phyloP scores from a whole-genome alignment of 2,888 invertebrate species.

The Eilema griseolum region DNA sequence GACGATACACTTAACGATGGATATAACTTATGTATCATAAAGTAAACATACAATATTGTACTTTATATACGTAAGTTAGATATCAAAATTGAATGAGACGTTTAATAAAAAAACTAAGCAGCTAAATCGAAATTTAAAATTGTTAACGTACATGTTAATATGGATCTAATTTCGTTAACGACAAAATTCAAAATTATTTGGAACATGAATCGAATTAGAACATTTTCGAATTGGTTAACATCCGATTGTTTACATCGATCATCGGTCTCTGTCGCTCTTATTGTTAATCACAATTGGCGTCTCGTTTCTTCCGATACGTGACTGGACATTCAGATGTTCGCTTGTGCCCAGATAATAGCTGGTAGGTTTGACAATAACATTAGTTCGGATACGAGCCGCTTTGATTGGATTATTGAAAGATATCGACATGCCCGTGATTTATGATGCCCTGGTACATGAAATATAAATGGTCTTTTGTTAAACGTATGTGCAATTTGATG shows the following conservation, averaged over 20 bases:
- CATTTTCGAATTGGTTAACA: constrained; percentile 42
- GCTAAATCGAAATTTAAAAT: constrained; percentile 46
- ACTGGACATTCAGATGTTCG: constrained; percentile 79
- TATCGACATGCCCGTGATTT: constrained; percentile 77
- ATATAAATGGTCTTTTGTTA: constrained; percentile 28
- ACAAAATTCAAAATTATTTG: constrained; percentile 47
- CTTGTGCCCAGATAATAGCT: constrained; percentile 76
- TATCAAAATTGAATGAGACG: constrained; percentile 21
- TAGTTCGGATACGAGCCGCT: constrained; percentile 76
- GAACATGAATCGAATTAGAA: constrained; percentile 40
- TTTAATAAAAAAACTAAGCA: constrained; percentile 21
- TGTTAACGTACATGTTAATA: constrained; percentile 32
- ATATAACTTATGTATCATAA: constrained; percentile 26
- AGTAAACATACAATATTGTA: constrained; percentile 16
- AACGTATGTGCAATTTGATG: constrained; percentile 14
- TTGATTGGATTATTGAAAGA: constrained; percentile 84
- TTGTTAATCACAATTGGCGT: constrained; percentile 46
- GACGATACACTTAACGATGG: constrained; percentile 67
- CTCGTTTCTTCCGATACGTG: constrained; percentile 67
- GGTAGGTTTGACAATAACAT: constrained; percentile 82
- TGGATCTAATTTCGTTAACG: constrained; percentile 29
- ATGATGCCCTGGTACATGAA: constrained; percentile 56
- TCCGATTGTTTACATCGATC: constrained; percentile 71
- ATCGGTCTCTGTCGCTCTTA: constrained; percentile 55
- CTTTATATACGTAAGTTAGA: background rate